phyloP scores from a whole-genome alignment of 2,888 invertebrate species.

The Leucoptera coffeella region DNA sequence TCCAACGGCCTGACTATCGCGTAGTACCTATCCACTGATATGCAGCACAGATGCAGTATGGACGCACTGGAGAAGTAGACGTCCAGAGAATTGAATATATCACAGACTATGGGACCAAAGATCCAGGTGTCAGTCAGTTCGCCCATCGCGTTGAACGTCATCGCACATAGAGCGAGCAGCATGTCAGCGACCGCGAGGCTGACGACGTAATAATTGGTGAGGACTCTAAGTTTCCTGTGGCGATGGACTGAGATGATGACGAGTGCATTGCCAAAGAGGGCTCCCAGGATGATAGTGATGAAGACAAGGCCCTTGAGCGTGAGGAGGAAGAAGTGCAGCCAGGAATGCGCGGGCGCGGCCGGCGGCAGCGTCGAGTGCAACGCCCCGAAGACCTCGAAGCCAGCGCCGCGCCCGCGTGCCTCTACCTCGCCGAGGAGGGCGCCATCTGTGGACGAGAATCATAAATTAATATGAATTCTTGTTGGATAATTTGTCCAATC shows the following conservation, averaged over 20 bases:
- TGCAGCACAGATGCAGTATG: conserved; percentile 89
- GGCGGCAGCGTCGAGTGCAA: conserved; percentile 44
- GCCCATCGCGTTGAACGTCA: conserved; percentile 90
- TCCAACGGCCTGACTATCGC: conserved; percentile 88
- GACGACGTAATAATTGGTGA: conserved; percentile 94
- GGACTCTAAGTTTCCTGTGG: conserved; percentile 75
- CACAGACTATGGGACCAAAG: conserved; percentile 86
- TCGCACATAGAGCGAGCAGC: conserved; percentile 84
- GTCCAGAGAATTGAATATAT: conserved; percentile 90
- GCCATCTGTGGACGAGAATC: too few relatives aligned
- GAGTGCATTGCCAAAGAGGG: conserved; percentile 85
- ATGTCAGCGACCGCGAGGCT: conserved; percentile 91
- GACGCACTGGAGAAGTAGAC: conserved; percentile 91
- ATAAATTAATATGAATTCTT: too few relatives aligned
- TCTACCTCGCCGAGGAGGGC: conserved; percentile 37
- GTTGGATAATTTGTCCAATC: too few relatives aligned
- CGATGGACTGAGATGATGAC: conserved; percentile 81
- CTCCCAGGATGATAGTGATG: conserved; percentile 81
- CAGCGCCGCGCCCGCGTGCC: conserved; percentile 44
- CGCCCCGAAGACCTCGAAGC: conserved; percentile 35
- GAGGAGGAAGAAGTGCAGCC: conserved; percentile 47
- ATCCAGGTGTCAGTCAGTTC: conserved; percentile 83
- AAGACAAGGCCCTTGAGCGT: conserved; percentile 74
- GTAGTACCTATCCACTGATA: conserved; percentile 87
- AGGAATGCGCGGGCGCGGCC: conserved; percentile 37